These are phyloP conservation scores for Fulmarus glacialis DNA, from an alignment of 2,113 vertebrate genomes.

Conservation along the genomic window DNA sequence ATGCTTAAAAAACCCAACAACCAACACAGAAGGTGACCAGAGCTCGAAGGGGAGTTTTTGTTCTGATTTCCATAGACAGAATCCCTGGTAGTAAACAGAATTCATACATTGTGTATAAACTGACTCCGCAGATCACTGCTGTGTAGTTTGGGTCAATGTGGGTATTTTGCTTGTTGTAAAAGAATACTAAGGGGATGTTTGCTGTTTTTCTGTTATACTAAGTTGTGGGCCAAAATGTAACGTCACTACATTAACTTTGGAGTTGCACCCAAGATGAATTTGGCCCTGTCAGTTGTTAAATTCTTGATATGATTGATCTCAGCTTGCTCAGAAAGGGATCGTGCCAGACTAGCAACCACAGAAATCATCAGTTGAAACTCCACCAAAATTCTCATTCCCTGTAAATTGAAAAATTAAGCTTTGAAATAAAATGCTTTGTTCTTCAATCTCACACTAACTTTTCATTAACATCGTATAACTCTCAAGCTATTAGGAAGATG, in stretches of 20 bases:
- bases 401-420: conserved; percentile 48
- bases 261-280: conserved; percentile 21
- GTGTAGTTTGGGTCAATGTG: background rate
- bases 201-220: background rate
- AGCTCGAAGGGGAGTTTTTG: background rate
- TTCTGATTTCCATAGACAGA: background rate
- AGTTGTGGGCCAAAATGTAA: background rate
- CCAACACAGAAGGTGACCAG: background rate
- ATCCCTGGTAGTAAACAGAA: background rate
- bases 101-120: background rate
- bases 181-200: background rate
- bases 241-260: conserved; percentile 3
- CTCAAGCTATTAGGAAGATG: background rate
- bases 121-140: background rate
- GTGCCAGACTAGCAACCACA: conserved; percentile 40
- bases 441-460: conserved; percentile 19
- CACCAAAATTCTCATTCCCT: conserved; percentile 11
- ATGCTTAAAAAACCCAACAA: background rate
- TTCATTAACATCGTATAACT: conserved; percentile 18
- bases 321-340: background rate
- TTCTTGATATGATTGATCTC: conserved; percentile 43
- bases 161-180: background rate
- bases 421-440: conserved; percentile 53
- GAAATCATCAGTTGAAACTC: conserved; percentile 37
- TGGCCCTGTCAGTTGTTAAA: conserved; percentile 26